These are phyloP conservation scores for Spondyliosoma cantharus DNA, from an alignment of 2,797 vertebrate genomes.

Conservation along the genomic window DNA sequence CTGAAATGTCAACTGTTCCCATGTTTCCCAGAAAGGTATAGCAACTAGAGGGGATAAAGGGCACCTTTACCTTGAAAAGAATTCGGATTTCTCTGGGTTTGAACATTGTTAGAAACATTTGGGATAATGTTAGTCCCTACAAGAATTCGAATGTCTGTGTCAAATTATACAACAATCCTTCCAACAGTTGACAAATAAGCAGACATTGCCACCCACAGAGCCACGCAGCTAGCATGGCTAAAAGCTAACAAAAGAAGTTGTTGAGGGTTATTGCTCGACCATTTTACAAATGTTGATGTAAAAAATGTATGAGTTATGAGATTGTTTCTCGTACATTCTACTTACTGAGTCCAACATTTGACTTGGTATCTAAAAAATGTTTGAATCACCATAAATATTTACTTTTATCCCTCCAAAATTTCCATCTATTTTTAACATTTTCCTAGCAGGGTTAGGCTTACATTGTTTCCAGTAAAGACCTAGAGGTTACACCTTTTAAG, in stretches of 20 bases:
- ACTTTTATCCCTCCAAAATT: neutral
- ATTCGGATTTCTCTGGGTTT: no score
- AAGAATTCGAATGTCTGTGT: no score
- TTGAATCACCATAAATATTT: neutral
- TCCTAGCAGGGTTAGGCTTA: neutral
- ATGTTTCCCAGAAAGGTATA: no score
- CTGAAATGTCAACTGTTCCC: no score
- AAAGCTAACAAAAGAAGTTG: neutral
- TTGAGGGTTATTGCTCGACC: neutral
- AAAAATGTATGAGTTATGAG: slow-evolving; percentile 1
- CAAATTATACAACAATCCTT: neutral
- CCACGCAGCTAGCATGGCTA: neutral
- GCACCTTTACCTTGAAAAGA: no score
- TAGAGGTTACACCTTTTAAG: slow-evolving; percentile 8
- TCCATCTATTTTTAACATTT: slow-evolving; percentile 10
- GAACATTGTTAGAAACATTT: no score
- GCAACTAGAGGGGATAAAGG: no score
- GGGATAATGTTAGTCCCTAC: no score
- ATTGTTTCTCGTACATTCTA: neutral
- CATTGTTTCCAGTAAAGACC: slow-evolving; percentile 6
- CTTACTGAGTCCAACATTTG: neutral
- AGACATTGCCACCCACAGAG: neutral
- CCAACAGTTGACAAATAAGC: neutral
- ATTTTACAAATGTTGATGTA: neutral
- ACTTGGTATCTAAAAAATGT: neutral